Evolutionary conservation across 1,140 invertebrate genomes (phyloP).

Genomic region (Drosophila leontia): DNA sequence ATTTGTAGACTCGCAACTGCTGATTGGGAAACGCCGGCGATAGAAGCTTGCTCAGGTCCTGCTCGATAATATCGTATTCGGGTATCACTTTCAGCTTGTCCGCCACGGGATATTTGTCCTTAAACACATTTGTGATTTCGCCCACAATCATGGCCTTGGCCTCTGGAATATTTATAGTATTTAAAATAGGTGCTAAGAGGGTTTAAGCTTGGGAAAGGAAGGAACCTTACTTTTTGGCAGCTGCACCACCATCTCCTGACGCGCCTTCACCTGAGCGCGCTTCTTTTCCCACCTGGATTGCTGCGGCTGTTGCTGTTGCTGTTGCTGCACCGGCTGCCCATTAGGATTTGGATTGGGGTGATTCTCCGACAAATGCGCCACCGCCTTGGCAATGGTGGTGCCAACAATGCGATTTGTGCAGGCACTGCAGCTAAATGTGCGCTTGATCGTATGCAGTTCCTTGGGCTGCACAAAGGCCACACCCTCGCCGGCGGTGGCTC

Average conservation of each 20-base stretch:
- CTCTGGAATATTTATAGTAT: slow-evolving; percentile 45
- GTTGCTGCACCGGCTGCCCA: slow-evolving; percentile 28
- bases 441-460: slow-evolving; percentile 61
- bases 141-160: slow-evolving; percentile 58
- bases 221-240: slow-evolving; percentile 69
- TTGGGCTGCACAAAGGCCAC: slow-evolving; percentile 50
- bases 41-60: slow-evolving; percentile 53
- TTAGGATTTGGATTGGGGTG: slow-evolving; percentile 61
- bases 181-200: not conserved
- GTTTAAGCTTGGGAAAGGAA: not conserved
- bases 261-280: slow-evolving; percentile 49
- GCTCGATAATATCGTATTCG: slow-evolving; percentile 72
- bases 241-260: slow-evolving; percentile 33
- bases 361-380: slow-evolving; percentile 61
- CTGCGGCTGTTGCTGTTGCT: slow-evolving; percentile 5
- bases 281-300: slow-evolving; percentile 42
- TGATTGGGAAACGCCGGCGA: slow-evolving; percentile 52
- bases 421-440: slow-evolving; percentile 58
- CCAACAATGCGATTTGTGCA: slow-evolving; percentile 68
- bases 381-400: slow-evolving; percentile 60
- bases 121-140: slow-evolving; percentile 63
- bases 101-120: slow-evolving; percentile 64
- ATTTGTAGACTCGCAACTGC: slow-evolving; percentile 68
- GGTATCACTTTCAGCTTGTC: slow-evolving; percentile 74
- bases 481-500: slow-evolving; percentile 1